Conservation (phyloP, 37 sponge, comb jelly and placozoan species). For the Mnemiopsis leidyi region DNA sequence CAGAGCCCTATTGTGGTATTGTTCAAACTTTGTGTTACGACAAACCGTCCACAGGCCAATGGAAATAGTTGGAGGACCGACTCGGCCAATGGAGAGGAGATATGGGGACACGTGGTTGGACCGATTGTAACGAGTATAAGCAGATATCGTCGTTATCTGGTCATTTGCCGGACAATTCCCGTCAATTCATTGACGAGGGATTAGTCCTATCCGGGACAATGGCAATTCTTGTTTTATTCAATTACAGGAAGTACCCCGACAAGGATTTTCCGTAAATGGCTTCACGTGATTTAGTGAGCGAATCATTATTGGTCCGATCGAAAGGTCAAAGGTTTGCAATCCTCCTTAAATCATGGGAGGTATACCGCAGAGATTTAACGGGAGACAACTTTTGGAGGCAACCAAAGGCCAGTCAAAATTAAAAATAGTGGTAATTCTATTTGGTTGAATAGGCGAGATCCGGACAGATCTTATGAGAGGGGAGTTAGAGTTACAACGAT, state of each 20-base stretch:
- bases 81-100: not conserved
- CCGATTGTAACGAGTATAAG: not conserved
- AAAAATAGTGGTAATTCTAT: not conserved
- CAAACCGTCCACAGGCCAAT: not conserved
- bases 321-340: not conserved
- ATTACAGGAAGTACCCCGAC: not conserved
- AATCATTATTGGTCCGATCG: not conserved
- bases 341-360: not conserved
- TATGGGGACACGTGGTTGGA: not conserved
- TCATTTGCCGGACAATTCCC: not conserved
- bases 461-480: not conserved
- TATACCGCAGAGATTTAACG: not conserved
- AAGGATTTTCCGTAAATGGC: not conserved
- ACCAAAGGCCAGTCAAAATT: not conserved
- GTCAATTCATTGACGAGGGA: not conserved
- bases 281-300: not conserved
- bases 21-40: not conserved
- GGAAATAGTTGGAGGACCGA: not conserved
- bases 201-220: not conserved
- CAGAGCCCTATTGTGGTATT: not conserved
- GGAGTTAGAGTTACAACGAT: not conserved
- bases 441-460: not conserved
- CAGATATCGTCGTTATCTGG: not conserved
- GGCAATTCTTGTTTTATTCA: not conserved
- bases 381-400: not conserved